phyloP scores from a whole-genome alignment of 2,797 vertebrate genomes.

The Luscinia luscinia region DNA sequence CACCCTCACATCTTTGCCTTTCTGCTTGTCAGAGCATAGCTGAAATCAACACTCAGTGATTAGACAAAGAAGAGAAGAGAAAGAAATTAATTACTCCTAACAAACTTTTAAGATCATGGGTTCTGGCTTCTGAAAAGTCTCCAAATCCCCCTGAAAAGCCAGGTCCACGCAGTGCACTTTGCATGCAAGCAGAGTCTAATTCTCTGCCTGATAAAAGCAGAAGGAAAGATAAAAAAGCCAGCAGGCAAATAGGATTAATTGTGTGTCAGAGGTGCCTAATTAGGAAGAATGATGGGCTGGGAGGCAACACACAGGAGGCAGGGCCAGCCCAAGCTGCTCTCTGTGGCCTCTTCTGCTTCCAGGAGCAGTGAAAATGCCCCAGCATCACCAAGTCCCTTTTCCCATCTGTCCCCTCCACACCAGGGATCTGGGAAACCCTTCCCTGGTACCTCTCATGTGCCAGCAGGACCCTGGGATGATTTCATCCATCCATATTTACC shows the following conservation, averaged over 20 bases:
- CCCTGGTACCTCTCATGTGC: neutral
- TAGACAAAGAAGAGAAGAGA: neutral
- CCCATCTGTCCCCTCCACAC: neutral
- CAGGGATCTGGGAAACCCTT: neutral
- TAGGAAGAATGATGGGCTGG: slow-evolving; percentile 74
- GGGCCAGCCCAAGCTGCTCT: neutral
- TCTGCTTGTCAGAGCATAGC: neutral
- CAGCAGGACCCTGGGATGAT: neutral
- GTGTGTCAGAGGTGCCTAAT: slow-evolving; percentile 75
- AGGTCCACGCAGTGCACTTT: slow-evolving; percentile 12
- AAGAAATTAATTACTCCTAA: slow-evolving; percentile 66
- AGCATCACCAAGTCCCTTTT: neutral
- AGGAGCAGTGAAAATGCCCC: neutral
- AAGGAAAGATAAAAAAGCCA: slow-evolving; percentile 69
- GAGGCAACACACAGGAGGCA: slow-evolving; percentile 38
- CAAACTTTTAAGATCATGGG: slow-evolving; percentile 53
- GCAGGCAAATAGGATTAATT: slow-evolving; percentile 75
- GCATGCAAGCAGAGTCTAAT: slow-evolving; percentile 58
- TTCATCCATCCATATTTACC: neutral
- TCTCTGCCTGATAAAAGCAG: slow-evolving; percentile 67
- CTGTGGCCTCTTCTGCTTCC: neutral
- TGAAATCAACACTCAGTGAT: neutral
- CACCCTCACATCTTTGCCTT: neutral
- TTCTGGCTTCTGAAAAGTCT: slow-evolving; percentile 40
- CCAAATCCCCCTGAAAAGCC: slow-evolving; percentile 47